These are phyloP conservation scores for Hormiphora californensis DNA, from an alignment of 37 sponge, comb jelly and placozoan species.

Conservation along the genomic window DNA sequence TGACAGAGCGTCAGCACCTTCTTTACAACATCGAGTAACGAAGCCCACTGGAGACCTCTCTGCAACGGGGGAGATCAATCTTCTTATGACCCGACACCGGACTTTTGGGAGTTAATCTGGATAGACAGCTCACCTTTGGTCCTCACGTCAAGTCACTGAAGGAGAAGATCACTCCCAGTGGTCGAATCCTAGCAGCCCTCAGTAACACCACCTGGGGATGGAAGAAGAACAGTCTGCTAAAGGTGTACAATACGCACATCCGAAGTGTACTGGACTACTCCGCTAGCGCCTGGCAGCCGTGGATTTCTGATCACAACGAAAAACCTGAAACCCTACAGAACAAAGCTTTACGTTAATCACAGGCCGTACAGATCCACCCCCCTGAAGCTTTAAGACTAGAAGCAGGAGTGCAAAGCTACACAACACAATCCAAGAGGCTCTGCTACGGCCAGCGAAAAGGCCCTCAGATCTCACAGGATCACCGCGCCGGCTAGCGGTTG, in stretches of 20 bases:
- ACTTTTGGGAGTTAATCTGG: not conserved
- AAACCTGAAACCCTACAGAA: not conserved
- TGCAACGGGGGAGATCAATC: not conserved
- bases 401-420: constrained; percentile 12
- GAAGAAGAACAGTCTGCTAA: not conserved
- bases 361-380: not conserved
- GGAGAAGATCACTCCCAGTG: not conserved
- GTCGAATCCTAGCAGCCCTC: not conserved
- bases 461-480: not conserved
- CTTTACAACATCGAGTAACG: not conserved
- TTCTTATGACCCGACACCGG: not conserved
- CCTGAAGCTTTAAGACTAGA: not conserved
- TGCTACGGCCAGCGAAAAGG: not conserved
- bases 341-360: not conserved
- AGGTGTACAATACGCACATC: not conserved
- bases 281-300: not conserved
- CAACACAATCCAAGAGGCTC: not conserved
- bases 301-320: not conserved
- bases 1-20: not conserved
- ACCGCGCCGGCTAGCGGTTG: not conserved
- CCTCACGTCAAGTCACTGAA: not conserved
- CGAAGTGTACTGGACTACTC: not conserved
- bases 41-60: not conserved
- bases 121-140: not conserved
- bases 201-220: too few species aligned